Evolutionary conservation across 2,797 vertebrate species (phyloP).

Genomic region (Serranus cabrilla): DNA sequence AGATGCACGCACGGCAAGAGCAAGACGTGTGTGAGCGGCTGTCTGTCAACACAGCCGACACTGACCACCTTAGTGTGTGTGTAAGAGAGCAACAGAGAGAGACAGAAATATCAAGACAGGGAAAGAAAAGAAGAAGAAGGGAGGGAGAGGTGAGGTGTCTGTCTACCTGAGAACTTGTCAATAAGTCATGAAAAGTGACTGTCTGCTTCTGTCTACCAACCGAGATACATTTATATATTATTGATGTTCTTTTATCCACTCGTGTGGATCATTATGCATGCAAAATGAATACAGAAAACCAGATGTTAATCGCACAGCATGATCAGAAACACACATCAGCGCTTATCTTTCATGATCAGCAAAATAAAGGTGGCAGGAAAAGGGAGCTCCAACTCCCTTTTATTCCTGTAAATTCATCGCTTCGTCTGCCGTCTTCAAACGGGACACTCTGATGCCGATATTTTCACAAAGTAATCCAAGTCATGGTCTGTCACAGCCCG

Average conservation of each 20-base stretch:
- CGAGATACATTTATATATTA: conserved; percentile 5
- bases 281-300: background rate
- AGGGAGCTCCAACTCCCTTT: conserved; percentile 23
- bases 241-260: conserved; percentile 12
- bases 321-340: conserved; percentile 31
- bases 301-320: conserved; percentile 27
- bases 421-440: conserved; percentile 23
- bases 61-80: conserved; percentile 71
- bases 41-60: conserved; percentile 76
- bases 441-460: conserved; percentile 3
- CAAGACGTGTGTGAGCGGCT: conserved; percentile 72
- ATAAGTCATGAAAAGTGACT: conserved; percentile 43
- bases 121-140: conserved; percentile 32
- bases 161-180: conserved; percentile 61
- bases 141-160: conserved; percentile 41
- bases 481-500: conserved; percentile 53
- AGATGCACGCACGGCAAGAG: conserved; percentile 42
- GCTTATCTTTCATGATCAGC: conserved; percentile 30
- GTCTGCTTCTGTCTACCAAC: conserved; percentile 23
- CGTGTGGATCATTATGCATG: background rate
- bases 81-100: conserved; percentile 64
- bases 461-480: conserved; percentile 52
- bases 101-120: conserved; percentile 68
- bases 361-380: conserved; percentile 16
- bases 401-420: conserved; percentile 16